These are phyloP conservation scores for Grus americana DNA, from an alignment of 2,113 vertebrate species.

Conservation along the genomic window DNA sequence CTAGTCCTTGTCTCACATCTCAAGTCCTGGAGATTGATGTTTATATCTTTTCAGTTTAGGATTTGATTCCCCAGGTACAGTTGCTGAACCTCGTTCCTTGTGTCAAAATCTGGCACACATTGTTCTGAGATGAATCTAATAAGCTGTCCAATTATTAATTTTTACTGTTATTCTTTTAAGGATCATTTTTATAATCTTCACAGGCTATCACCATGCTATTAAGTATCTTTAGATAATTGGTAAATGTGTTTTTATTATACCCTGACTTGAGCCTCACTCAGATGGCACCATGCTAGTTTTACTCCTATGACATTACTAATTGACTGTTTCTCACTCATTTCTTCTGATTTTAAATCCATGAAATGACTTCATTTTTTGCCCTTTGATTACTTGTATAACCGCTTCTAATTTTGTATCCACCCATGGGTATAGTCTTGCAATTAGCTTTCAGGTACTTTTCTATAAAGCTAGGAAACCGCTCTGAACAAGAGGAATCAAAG, in stretches of 20 bases:
- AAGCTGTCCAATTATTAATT: not conserved
- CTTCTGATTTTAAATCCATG: not conserved
- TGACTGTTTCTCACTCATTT: not conserved
- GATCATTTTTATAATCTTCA: not conserved
- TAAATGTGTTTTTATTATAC: not conserved
- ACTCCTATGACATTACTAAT: not conserved
- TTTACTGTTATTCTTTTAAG: not conserved
- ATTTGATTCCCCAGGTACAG: not conserved
- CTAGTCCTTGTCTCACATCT: not conserved
- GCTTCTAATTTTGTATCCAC: not conserved
- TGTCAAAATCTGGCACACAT: not conserved
- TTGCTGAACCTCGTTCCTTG: not conserved
- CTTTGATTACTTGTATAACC: not conserved
- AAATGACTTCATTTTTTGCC: not conserved
- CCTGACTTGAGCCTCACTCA: not conserved
- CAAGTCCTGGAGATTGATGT: not conserved
- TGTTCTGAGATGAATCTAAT: not conserved
- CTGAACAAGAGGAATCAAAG: not conserved
- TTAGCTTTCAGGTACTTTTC: not conserved
- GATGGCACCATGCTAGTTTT: not conserved
- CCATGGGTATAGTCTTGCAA: not conserved
- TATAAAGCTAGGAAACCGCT: not conserved
- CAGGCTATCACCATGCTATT: not conserved
- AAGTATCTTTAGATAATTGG: not conserved
- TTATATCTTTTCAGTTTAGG: not conserved